Percentiles rank a stretch among this genome's conserved stretches.
phyloP scores from a whole-genome alignment of 1,140 invertebrate species.

The Fragariocoptes setiger region DNA sequence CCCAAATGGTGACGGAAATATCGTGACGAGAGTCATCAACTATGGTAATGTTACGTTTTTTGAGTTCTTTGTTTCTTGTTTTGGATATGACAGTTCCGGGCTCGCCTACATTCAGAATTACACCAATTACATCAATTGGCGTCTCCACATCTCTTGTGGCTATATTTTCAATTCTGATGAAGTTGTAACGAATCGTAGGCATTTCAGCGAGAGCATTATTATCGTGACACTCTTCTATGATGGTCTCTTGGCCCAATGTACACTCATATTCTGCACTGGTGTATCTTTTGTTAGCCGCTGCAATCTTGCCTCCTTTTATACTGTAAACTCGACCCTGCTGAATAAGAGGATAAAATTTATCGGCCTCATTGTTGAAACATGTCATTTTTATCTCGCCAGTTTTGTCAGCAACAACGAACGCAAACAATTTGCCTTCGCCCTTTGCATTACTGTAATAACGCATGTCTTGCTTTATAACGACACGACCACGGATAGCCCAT shows the following conservation, averaged over 20 bases:
- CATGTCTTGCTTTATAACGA: background rate
- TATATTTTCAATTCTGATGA: constrained; percentile 41
- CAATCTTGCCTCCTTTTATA: constrained; percentile 2
- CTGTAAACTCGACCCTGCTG: constrained; percentile 28
- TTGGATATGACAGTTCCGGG: constrained; percentile 33
- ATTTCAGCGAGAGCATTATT: constrained; percentile 25
- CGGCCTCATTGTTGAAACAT: constrained; percentile 57
- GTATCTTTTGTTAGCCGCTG: constrained; percentile 7
- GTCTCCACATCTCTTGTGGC: constrained; percentile 19
- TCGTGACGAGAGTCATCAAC: constrained; percentile 49
- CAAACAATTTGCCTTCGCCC: constrained; percentile 76
- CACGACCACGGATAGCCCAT: constrained; percentile 3
- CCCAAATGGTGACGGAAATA: constrained; percentile 29
- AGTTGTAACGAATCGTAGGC: constrained; percentile 48
- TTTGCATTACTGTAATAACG: constrained; percentile 55
- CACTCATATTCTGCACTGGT: constrained; percentile 79
- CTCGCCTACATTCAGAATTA: constrained; percentile 42
- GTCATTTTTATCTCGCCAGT: constrained; percentile 79
- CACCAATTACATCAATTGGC: constrained; percentile 48
- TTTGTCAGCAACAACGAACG: constrained; percentile 64
- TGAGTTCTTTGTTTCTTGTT: constrained; percentile 42
- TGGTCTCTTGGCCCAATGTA: constrained; percentile 46
- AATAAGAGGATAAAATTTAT: constrained; percentile 63
- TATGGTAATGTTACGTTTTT: constrained; percentile 54
- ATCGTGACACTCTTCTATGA: constrained; percentile 30